Evolutionary conservation across 2,113 vertebrate species (phyloP), one percentile per base, ranked within the genome.

Genomic region (Gymnogyps californianus): DNA sequence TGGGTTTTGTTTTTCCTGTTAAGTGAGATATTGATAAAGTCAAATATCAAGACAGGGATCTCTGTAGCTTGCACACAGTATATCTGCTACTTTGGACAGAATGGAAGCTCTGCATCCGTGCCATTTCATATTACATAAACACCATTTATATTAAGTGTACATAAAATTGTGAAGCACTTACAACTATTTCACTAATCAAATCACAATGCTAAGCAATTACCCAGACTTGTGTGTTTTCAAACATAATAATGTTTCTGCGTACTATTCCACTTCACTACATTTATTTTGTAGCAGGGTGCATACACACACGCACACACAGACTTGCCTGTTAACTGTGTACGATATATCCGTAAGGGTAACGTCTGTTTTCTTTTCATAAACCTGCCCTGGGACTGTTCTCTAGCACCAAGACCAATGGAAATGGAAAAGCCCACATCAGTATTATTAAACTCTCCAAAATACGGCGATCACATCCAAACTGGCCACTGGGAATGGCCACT

Each of bases 161-260:
- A 8, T 20, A 55, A 71, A 66, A 70, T 21, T 51, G 42, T 54
- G 47, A 89, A 95, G 38, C n/a, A 62, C 20, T 76, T 61, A 38
- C 13, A 38, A 38, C 24, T n/a, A 46, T 61, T 59, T 70, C 64
- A 61, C 71, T 72, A 47, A 79, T 64, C 38, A 79, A 87, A 82
- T 20, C 61, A 57, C 0, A 0, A 54, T 0, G 1, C 28, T 49
- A 52, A 62, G 64, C 38, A 86, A 81, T 65, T 31, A 70, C 31
- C 24, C 76, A 74, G 54, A 40, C 38, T 62, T 65, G 21, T n/a
- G 15, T 31, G 20, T 85, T 76, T 64, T 74, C 61, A 91, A 72
- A 55, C 14, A 40, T 2, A 21, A 13, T 8, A 20, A 67, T 6
- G 12, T 64, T 83, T 59, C 78, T 76, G 38, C 2, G 0, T 19